Evolutionary conservation across 2,797 vertebrate species (phyloP).

Genomic region (Trachops cirrhosus): DNA sequence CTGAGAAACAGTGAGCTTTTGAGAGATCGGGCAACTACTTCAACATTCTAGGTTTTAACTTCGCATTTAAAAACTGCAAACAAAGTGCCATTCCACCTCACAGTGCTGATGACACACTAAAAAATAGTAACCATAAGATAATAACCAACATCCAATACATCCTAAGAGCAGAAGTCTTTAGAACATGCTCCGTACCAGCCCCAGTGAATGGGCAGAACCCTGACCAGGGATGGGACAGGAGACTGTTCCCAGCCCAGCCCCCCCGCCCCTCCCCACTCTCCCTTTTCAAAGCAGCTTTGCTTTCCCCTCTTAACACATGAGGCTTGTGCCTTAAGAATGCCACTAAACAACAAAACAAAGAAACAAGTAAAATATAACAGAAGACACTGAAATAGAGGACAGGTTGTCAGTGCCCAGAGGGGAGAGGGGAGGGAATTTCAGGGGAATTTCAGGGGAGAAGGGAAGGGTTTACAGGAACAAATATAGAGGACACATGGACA

Average conservation of each 20-base stretch:
- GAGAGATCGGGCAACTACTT: background rate
- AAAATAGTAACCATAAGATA: background rate
- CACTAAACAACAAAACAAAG: too few species aligned
- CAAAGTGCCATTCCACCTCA: background rate
- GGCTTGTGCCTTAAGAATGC: background rate
- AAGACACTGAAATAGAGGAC: too few species aligned
- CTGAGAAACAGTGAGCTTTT: background rate
- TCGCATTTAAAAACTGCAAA: background rate
- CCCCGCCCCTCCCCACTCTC: rapidly evolving
- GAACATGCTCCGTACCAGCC: constrained; percentile 64
- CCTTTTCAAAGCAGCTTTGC: background rate
- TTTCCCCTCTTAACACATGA: background rate
- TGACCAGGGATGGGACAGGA: background rate
- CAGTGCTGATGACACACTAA: background rate
- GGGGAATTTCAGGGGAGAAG: too few species aligned
- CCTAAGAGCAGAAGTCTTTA: background rate
- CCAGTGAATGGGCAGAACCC: background rate
- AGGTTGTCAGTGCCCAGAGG: too few species aligned
- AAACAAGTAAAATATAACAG: too few species aligned
- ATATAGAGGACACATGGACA: too few species aligned
- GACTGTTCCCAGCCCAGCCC: background rate
- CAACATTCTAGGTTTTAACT: background rate
- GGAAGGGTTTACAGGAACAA: too few species aligned
- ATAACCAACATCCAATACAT: background rate
- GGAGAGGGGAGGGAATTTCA: too few species aligned